Evolutionary conservation across 2,888 invertebrate species (phyloP).

Genomic region (Scelioninae gen. 1): DNA sequence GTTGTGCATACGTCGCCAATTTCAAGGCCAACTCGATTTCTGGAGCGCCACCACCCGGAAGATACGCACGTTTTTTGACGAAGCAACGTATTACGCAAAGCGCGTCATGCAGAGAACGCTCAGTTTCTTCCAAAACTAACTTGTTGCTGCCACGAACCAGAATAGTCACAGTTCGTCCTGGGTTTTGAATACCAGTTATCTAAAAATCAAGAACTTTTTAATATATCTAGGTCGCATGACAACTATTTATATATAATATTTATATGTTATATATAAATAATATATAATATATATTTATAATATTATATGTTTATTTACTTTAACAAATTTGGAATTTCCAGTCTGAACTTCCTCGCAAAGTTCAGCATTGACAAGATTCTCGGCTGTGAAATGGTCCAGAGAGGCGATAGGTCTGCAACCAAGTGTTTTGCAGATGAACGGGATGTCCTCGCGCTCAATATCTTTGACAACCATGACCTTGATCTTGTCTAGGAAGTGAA

Average conservation of each 20-base stretch:
- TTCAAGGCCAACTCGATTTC: slow-evolving; percentile 97
- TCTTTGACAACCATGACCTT: slow-evolving; percentile 99
- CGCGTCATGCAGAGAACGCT: slow-evolving; percentile 92
- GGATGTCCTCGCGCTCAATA: slow-evolving; percentile 98
- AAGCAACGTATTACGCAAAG: slow-evolving; percentile 97
- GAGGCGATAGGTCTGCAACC: slow-evolving; percentile 98
- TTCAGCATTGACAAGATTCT: slow-evolving; percentile 96
- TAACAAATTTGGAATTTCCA: slow-evolving; percentile 95
- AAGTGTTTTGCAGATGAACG: slow-evolving; percentile 97
- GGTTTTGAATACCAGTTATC: slow-evolving; percentile 94
- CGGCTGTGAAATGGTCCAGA: slow-evolving; percentile 98
- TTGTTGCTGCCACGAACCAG: slow-evolving; percentile 95
- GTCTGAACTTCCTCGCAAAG: slow-evolving; percentile 96
- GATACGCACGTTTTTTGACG: slow-evolving; percentile 95
- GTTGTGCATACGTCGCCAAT: slow-evolving; percentile 92
- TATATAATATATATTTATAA: too few relatives aligned
- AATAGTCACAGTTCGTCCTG: slow-evolving; percentile 96
- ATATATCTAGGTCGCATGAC: too few relatives aligned
- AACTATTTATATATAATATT: too few relatives aligned
- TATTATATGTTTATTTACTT: slow-evolving; percentile 86
- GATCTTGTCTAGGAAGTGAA: slow-evolving; percentile 99
- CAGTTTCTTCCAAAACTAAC: slow-evolving; percentile 92
- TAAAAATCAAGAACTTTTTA: slow-evolving; percentile 76
- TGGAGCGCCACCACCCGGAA: slow-evolving; percentile 98
- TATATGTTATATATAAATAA: too few relatives aligned